A percentile compares a stretch with the other conserved stretches of the same genome.
Evolutionary conservation across 2,113 vertebrate species (phyloP).

Genomic region (Notarius quadriscutis): DNA sequence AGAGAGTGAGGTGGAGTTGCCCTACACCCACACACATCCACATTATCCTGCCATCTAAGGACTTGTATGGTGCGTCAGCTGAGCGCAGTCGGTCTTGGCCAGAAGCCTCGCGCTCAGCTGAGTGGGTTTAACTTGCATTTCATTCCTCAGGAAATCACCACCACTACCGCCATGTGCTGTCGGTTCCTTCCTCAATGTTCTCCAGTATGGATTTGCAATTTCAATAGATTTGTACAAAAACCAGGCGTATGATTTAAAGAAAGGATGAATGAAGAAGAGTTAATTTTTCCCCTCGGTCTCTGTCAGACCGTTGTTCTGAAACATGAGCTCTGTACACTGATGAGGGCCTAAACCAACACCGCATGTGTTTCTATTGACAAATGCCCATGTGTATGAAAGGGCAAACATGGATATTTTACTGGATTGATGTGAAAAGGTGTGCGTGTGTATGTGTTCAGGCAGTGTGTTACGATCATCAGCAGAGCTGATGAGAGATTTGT

Average conservation of each 20-base stretch:
- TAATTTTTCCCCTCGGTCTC: background rate
- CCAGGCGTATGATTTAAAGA: background rate
- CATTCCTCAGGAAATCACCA: conserved; percentile 13
- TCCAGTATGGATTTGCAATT: background rate
- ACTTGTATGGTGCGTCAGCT: background rate
- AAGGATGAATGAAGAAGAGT: background rate
- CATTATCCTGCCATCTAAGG: conserved; percentile 16
- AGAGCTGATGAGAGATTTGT: conserved; percentile 17
- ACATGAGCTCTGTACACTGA: background rate
- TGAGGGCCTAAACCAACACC: conserved; percentile 4
- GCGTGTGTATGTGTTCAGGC: background rate
- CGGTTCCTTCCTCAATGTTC: background rate
- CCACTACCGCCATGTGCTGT: background rate
- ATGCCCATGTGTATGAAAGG: background rate
- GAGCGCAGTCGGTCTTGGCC: conserved; percentile 15
- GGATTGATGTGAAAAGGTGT: conserved; percentile 3
- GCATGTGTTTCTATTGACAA: background rate
- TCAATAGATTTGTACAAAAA: background rate
- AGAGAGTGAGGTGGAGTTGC: background rate
- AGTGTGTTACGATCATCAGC: background rate
- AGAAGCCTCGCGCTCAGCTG: background rate
- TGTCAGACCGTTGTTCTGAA: background rate
- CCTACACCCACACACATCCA: conserved; percentile 16
- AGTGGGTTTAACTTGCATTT: background rate
- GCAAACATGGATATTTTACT: background rate